A percentile compares a stretch with the other conserved stretches of the same genome.
Conservation (phyloP, 2,888 invertebrate genomes). For the Diplazon laetatorius region DNA sequence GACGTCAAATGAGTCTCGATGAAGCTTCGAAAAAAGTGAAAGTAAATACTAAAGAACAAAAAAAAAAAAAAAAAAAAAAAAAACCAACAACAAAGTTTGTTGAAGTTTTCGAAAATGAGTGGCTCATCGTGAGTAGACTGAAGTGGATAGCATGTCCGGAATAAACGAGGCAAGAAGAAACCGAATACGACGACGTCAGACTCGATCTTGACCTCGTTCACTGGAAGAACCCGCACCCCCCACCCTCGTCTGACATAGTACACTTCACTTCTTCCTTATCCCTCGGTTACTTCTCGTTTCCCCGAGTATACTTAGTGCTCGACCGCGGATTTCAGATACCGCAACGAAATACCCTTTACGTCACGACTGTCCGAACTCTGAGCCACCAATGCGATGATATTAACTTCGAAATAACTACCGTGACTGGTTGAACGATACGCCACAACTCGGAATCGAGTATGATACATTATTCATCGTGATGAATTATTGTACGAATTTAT, state of each 20-base stretch:
- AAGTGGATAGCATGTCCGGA: slow-evolving; percentile 19
- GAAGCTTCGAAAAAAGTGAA: too few relatives aligned
- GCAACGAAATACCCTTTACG: slow-evolving; percentile 23
- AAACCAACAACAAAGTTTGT: neutral
- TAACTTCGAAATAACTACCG: neutral
- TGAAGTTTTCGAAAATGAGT: slow-evolving; percentile 23
- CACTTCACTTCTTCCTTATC: slow-evolving; percentile 40
- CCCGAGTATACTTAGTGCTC: slow-evolving; percentile 21
- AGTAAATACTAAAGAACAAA: neutral
- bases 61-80: neutral
- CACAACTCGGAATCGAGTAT: neutral
- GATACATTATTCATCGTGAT: neutral
- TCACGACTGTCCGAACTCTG: neutral
- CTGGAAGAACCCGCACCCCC: slow-evolving; percentile 13
- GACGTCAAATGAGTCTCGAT: neutral
- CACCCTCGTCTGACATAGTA: slow-evolving; percentile 32
- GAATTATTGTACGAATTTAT: too few relatives aligned
- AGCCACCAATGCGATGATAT: neutral
- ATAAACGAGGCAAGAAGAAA: slow-evolving; percentile 42
- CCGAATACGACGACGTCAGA: slow-evolving; percentile 46
- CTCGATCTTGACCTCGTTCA: slow-evolving; percentile 51
- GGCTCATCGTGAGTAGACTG: slow-evolving; percentile 36
- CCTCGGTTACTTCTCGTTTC: slow-evolving; percentile 33
- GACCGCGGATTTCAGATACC: slow-evolving; percentile 35
- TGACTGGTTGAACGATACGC: neutral